Evolutionary conservation across 2,113 vertebrate species (phyloP).

Genomic region (Ageneiosus marmoratus): DNA sequence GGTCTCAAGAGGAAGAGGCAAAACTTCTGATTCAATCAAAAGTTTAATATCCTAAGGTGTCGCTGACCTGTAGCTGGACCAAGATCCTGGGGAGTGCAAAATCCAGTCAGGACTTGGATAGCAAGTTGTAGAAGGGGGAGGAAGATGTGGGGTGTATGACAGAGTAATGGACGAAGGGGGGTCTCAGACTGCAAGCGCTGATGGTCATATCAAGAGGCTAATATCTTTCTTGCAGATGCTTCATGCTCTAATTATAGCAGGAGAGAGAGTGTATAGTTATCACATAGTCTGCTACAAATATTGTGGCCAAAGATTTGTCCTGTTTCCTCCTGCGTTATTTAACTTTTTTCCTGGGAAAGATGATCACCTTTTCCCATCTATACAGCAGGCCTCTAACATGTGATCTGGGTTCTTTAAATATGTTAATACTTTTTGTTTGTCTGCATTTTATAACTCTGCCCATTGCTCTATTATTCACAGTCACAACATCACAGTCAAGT

Average conservation of each 20-base stretch:
- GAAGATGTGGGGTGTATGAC: conserved; percentile 57
- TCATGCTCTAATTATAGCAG: conserved; percentile 85
- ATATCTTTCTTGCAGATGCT: conserved; percentile 85
- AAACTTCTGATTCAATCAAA: conserved; percentile 56
- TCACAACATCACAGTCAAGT: neutral
- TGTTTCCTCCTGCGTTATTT: conserved; percentile 39
- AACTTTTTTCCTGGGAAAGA: conserved; percentile 42
- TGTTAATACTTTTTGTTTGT: neutral
- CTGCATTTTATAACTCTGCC: neutral
- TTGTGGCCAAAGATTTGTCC: conserved; percentile 45
- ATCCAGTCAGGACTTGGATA: conserved; percentile 65
- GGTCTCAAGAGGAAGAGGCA: conserved; percentile 60
- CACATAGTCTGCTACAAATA: conserved; percentile 58
- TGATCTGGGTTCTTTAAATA: conserved; percentile 1
- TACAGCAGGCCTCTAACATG: neutral
- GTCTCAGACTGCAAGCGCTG: conserved; percentile 81
- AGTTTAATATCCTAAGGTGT: conserved; percentile 70
- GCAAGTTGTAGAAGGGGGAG: conserved; percentile 62
- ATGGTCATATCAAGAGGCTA: conserved; percentile 86
- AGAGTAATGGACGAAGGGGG: conserved; percentile 58
- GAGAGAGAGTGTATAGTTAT: conserved; percentile 59
- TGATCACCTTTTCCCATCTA: conserved; percentile 55
- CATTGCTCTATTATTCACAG: neutral
- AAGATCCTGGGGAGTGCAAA: conserved; percentile 70
- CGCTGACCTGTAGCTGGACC: conserved; percentile 68